Conservation (phyloP, 2,113 vertebrate genomes). For the Gavialis gangeticus region DNA sequence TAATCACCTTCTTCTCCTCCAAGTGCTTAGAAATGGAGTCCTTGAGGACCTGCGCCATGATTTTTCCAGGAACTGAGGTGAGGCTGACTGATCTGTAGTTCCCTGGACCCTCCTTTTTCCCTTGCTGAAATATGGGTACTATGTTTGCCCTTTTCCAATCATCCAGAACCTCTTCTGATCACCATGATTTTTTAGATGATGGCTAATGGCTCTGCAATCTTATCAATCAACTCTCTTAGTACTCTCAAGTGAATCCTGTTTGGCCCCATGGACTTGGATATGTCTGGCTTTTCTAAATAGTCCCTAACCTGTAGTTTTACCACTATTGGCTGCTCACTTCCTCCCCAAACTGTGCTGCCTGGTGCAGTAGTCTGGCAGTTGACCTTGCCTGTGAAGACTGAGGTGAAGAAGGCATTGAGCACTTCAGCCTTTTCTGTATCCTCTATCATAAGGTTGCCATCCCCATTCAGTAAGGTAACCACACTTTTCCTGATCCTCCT, state of each 20-base stretch:
- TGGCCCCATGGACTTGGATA: background rate
- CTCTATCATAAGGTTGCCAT: too few species aligned
- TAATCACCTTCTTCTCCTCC: background rate
- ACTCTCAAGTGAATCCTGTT: rapidly evolving
- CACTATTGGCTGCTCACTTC: background rate
- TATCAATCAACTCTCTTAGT: background rate
- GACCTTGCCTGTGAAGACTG: background rate
- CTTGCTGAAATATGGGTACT: background rate
- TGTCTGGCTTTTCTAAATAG: background rate
- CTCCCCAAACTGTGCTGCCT: too few species aligned
- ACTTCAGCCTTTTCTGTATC: background rate
- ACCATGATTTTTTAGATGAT: background rate
- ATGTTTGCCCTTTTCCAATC: background rate
- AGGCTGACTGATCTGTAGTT: background rate
- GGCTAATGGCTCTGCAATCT: rapidly evolving
- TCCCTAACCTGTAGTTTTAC: background rate
- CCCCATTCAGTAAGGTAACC: background rate
- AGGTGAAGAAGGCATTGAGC: background rate
- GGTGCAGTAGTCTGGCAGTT: too few species aligned
- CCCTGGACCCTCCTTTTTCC: background rate
- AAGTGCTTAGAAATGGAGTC: background rate
- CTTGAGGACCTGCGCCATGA: background rate
- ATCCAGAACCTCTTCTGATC: background rate
- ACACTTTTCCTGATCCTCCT: too few species aligned
- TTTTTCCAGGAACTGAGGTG: background rate